Evolutionary conservation across 1,140 invertebrate species (phyloP).

Genomic region (Gonatopus flavifemur): DNA sequence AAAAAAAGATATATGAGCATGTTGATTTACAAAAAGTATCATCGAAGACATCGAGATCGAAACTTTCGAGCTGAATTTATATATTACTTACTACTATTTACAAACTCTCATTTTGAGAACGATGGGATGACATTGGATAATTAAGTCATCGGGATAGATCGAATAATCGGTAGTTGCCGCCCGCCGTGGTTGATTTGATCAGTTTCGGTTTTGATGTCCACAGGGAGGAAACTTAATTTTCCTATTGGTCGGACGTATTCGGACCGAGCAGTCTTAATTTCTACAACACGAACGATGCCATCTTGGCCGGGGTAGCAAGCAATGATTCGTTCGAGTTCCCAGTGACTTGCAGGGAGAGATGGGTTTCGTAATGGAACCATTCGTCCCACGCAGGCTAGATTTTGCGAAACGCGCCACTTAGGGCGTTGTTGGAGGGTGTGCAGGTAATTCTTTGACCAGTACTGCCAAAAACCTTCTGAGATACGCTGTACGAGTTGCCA

Average conservation of each 20-base stretch:
- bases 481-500: conserved; percentile 5
- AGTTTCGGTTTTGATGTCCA: background rate
- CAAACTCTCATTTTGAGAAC: too few species aligned
- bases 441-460: conserved; percentile 37
- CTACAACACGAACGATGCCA: conserved; percentile 42
- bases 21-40: background rate
- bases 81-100: too few species aligned
- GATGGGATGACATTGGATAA: too few species aligned
- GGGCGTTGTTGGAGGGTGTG: too few species aligned
- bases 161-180: background rate
- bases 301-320: conserved; percentile 42
- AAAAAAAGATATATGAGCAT: too few species aligned
- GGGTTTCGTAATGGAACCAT: conserved; percentile 43
- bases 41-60: too few species aligned
- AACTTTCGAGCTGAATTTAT: too few species aligned
- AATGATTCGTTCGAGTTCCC: conserved; percentile 42
- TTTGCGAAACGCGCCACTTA: conserved; percentile 26
- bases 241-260: too few species aligned
- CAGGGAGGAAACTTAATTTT: conserved; percentile 1
- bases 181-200: background rate
- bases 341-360: conserved; percentile 38
- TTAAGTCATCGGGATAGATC: too few species aligned
- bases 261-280: conserved; percentile 37
- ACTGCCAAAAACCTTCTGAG: conserved; percentile 33
- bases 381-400: conserved; percentile 8